Percentiles rank a stretch among this genome's conserved stretches.
Conservation (phyloP, 2,888 invertebrate species). For the Ormyrus nitidulus region DNA sequence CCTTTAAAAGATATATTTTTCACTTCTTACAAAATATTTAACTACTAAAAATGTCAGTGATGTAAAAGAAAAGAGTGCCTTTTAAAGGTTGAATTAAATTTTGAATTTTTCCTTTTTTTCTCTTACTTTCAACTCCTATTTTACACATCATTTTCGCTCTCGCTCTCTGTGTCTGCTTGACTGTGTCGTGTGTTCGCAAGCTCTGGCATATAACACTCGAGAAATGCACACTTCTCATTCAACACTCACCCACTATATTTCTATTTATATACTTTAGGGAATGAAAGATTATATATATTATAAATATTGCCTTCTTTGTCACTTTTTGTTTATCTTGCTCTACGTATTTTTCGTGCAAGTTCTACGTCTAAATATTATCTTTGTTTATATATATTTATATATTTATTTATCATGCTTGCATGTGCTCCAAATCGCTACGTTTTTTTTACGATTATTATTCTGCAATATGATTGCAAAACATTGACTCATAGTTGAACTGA, state of each 20-base stretch:
- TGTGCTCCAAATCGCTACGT: slow-evolving; percentile 46
- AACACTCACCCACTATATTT: slow-evolving; percentile 39
- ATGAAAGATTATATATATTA: slow-evolving; percentile 39
- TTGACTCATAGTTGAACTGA: too few relatives aligned
- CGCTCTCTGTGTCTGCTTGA: slow-evolving; percentile 57
- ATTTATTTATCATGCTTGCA: slow-evolving; percentile 53
- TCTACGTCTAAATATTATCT: slow-evolving; percentile 19
- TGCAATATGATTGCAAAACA: too few relatives aligned
- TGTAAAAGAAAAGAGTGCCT: background rate
- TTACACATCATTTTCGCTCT: slow-evolving; percentile 76
- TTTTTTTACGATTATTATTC: background rate
- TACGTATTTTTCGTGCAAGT: slow-evolving; percentile 45
- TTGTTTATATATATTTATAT: slow-evolving; percentile 6
- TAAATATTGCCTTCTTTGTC: slow-evolving; percentile 39
- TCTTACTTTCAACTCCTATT: slow-evolving; percentile 61
- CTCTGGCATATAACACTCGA: slow-evolving; percentile 46
- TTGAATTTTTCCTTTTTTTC: slow-evolving; percentile 25
- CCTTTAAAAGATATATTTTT: slow-evolving; percentile 18
- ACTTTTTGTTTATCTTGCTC: slow-evolving; percentile 39
- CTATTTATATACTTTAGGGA: slow-evolving; percentile 32
- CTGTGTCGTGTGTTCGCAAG: slow-evolving; percentile 73
- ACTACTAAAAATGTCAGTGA: background rate
- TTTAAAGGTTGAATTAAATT: slow-evolving; percentile 25
- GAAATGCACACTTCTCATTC: slow-evolving; percentile 57
- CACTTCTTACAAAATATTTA: slow-evolving; percentile 17